A percentile compares a stretch with the other conserved stretches of the same genome.
phyloP scores from a whole-genome alignment of 2,113 vertebrate genomes.

The Gila orcuttii region DNA sequence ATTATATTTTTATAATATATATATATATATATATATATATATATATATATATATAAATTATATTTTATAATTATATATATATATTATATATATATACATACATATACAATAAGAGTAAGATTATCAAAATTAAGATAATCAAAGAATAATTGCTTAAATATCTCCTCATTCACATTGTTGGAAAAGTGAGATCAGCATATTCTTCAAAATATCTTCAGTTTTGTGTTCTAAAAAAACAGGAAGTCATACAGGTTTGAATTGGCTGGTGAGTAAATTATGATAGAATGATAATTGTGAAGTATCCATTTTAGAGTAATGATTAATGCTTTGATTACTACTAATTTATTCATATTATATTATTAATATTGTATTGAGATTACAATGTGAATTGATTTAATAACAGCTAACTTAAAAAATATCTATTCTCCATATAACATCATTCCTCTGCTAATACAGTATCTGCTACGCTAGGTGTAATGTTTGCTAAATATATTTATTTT shows the following conservation, averaged over 20 bases:
- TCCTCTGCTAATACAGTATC: background rate
- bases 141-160: no score
- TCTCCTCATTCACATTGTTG: no score
- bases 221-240: background rate
- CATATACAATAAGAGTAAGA: no score
- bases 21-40: no score
- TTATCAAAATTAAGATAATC: no score
- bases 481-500: constrained; percentile 6
- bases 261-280: no score
- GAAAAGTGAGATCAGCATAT: background rate
- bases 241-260: background rate
- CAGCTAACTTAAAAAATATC: background rate
- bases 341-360: constrained; percentile 4
- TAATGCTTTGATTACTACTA: background rate
- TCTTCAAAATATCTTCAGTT: background rate
- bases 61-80: no score
- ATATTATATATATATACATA: no score
- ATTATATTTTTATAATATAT: no score
- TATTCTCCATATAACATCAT: constrained; percentile 6
- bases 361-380: background rate
- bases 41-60: no score
- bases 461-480: background rate
- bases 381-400: background rate
- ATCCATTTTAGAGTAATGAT: background rate
- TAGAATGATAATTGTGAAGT: background rate